Evolutionary conservation across 2,797 vertebrate species (phyloP).

Genomic region (Rhadinocentrus ornatus): DNA sequence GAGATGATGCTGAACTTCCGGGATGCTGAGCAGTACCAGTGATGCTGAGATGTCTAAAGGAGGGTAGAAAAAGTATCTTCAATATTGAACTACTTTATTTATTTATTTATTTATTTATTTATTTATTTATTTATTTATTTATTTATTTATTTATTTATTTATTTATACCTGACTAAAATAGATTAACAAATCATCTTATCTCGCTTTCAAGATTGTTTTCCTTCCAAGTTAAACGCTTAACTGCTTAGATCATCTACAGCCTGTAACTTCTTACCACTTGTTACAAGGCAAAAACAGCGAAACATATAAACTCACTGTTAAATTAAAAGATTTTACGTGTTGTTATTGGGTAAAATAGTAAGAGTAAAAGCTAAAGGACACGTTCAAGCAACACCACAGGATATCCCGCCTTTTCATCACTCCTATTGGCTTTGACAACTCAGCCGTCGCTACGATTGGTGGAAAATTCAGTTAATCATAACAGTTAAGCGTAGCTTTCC

Average conservation of each 20-base stretch:
- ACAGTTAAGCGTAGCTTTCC: slow-evolving; percentile 46
- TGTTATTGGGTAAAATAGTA: neutral
- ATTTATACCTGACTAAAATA: neutral
- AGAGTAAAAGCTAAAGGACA: slow-evolving; percentile 13
- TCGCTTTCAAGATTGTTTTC: neutral
- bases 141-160: neutral
- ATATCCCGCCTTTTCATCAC: slow-evolving; percentile 62
- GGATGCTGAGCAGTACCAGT: slow-evolving; percentile 66
- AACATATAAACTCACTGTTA: neutral
- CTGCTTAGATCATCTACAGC: neutral
- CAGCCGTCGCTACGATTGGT: slow-evolving; percentile 54
- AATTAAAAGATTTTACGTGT: neutral
- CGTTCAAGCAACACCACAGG: slow-evolving; percentile 40
- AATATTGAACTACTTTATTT: neutral
- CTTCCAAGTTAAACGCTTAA: neutral
- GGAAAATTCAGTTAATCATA: slow-evolving; percentile 41
- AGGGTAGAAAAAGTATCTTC: neutral
- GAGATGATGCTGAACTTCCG: slow-evolving; percentile 72
- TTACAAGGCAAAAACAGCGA: neutral
- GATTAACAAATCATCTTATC: neutral
- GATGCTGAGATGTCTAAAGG: slow-evolving; percentile 47
- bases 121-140: neutral
- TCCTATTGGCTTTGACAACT: slow-evolving; percentile 56
- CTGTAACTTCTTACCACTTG: fast-evolving
- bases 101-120: neutral